A percentile compares a stretch with the other conserved stretches of the same genome.
Evolutionary conservation across 2,888 invertebrate species (phyloP).

Genomic region (Argynnis bischoffii): DNA sequence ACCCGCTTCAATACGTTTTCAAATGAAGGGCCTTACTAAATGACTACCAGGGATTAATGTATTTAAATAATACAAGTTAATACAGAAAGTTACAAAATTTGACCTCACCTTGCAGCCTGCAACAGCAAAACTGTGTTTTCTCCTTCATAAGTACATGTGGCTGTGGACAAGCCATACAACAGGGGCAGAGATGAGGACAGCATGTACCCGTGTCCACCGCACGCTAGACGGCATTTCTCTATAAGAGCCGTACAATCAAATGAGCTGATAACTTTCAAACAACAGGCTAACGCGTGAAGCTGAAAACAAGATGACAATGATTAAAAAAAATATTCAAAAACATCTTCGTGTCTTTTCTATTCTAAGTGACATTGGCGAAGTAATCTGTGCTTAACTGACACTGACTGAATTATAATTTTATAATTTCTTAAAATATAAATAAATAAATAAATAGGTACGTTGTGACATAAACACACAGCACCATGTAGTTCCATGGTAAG

Average conservation of each 20-base stretch:
- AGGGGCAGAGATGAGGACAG: conserved; percentile 92
- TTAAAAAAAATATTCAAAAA: neutral
- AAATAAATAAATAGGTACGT: too few species aligned
- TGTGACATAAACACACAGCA: too few species aligned
- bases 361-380: too few species aligned
- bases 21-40: too few species aligned
- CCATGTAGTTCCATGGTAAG: too few species aligned
- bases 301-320: conserved; percentile 54
- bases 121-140: conserved; percentile 96
- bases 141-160: conserved; percentile 96
- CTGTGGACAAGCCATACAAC: conserved; percentile 91
- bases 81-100: neutral
- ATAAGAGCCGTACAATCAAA: conserved; percentile 87
- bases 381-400: too few species aligned
- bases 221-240: conserved; percentile 92
- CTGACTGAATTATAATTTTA: too few species aligned
- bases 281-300: conserved; percentile 94
- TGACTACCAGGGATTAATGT: too few species aligned
- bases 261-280: conserved; percentile 93
- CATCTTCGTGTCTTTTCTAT: too few species aligned
- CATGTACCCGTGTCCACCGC: conserved; percentile 98
- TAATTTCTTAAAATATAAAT: too few species aligned
- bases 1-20: too few species aligned
- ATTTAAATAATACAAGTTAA: neutral
- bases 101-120: conserved; percentile 88